Conservation (phyloP, 2,888 invertebrate genomes). For the Epistrophe grossulariae region DNA sequence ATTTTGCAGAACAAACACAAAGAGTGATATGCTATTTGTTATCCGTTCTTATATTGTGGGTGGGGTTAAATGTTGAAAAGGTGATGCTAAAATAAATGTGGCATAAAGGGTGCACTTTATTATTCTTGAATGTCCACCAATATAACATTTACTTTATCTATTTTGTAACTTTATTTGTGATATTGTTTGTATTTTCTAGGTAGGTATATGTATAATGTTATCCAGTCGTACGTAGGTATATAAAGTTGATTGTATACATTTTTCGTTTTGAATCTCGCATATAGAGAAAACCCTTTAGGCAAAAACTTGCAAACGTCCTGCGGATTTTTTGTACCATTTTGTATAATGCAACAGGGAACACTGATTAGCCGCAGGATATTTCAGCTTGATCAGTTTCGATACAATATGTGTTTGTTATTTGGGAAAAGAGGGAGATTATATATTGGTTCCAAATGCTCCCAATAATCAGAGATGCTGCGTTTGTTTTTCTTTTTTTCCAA, state of each 20-base stretch:
- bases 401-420: neutral
- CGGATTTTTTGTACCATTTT: slow-evolving; percentile 19
- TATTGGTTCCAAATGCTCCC: neutral
- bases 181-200: slow-evolving; percentile 7
- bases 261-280: too few species aligned
- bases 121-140: slow-evolving; percentile 33
- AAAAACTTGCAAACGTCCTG: neutral
- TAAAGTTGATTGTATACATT: neutral
- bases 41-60: slow-evolving; percentile 30
- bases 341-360: slow-evolving; percentile 48
- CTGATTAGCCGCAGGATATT: slow-evolving; percentile 65
- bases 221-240: neutral
- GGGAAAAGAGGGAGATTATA: neutral
- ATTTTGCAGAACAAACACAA: slow-evolving; percentile 44
- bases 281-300: neutral
- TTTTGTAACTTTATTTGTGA: slow-evolving; percentile 36
- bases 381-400: slow-evolving; percentile 43
- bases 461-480: neutral
- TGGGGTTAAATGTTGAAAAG: neutral
- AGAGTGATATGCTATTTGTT: slow-evolving; percentile 57
- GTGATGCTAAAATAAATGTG: slow-evolving; percentile 63
- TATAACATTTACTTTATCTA: slow-evolving; percentile 5
- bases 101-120: slow-evolving; percentile 65
- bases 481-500: too few species aligned
- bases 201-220: neutral